phyloP scores from a whole-genome alignment of 2,113 vertebrate genomes.

The Halcyon senegalensis region DNA sequence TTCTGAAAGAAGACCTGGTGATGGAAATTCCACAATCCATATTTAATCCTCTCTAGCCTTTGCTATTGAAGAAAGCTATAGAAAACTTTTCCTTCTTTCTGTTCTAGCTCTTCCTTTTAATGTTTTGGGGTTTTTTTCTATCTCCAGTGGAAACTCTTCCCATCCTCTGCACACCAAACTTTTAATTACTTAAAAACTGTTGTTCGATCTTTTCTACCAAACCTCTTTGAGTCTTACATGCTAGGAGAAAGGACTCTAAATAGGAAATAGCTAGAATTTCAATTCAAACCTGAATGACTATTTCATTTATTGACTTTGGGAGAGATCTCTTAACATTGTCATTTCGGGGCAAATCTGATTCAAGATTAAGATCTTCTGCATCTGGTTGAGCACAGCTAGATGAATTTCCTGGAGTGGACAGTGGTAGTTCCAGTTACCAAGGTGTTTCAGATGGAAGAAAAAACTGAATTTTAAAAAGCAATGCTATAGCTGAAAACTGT shows the following conservation, averaged over 20 bases:
- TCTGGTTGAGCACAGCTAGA: not conserved
- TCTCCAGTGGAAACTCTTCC: not conserved
- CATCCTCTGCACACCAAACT: accelerated
- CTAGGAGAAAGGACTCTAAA: not conserved
- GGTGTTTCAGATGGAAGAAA: not conserved
- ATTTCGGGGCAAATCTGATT: not conserved
- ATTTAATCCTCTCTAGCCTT: not conserved
- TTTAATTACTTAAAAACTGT: not conserved
- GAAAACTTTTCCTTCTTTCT: not conserved
- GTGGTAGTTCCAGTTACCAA: not conserved
- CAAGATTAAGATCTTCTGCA: not conserved
- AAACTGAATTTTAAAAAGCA: not conserved
- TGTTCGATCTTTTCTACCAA: not conserved
- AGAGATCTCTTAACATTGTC: accelerated
- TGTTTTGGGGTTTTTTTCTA: not conserved
- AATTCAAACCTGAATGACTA: not conserved
- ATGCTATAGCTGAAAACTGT: not conserved
- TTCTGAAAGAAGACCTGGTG: not conserved
- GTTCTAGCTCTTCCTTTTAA: not conserved
- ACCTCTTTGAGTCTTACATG: not conserved
- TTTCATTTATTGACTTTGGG: not conserved
- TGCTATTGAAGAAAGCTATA: not conserved
- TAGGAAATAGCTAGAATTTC: not conserved
- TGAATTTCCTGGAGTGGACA: not conserved
- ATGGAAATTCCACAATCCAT: not conserved